These are phyloP conservation scores for Drymonia ruficornis DNA, from an alignment of 2,888 invertebrate species.

Conservation along the genomic window DNA sequence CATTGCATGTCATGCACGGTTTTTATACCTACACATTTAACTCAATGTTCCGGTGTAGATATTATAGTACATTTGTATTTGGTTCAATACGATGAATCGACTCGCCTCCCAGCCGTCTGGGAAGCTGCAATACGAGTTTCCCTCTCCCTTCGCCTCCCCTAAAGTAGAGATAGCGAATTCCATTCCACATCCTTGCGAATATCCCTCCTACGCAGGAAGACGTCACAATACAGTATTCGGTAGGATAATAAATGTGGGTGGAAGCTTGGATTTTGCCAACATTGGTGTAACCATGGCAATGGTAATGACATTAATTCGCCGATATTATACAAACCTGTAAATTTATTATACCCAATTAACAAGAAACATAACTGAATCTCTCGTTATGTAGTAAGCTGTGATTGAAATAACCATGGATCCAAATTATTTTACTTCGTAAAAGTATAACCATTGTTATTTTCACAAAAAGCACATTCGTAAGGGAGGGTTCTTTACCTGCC, in stretches of 20 bases:
- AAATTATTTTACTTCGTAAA: too few relatives aligned
- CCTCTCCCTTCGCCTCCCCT: conserved; percentile 27
- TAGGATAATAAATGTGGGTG: conserved; percentile 35
- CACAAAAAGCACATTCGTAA: conserved; percentile 21
- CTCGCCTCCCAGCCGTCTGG: conserved; percentile 54
- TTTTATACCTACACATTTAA: not conserved
- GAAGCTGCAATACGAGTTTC: conserved; percentile 40
- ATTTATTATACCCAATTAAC: too few relatives aligned
- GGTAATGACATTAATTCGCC: conserved; percentile 8
- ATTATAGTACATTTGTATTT: conserved; percentile 32
- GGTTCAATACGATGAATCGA: conserved; percentile 46
- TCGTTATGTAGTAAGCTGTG: too few relatives aligned
- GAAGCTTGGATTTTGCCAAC: conserved; percentile 17
- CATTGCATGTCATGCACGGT: not conserved
- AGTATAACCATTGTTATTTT: not conserved
- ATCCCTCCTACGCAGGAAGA: conserved; percentile 42
- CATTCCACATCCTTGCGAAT: conserved; percentile 41
- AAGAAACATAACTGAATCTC: too few relatives aligned
- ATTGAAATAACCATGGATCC: not conserved
- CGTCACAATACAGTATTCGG: conserved; percentile 33
- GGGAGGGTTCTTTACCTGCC: conserved; percentile 49
- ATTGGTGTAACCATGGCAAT: conserved; percentile 23
- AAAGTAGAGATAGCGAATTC: conserved; percentile 44
- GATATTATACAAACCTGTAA: too few relatives aligned
- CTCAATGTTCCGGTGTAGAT: not conserved